phyloP scores from a whole-genome alignment of 2,113 vertebrate species.

The Etia nguti region DNA sequence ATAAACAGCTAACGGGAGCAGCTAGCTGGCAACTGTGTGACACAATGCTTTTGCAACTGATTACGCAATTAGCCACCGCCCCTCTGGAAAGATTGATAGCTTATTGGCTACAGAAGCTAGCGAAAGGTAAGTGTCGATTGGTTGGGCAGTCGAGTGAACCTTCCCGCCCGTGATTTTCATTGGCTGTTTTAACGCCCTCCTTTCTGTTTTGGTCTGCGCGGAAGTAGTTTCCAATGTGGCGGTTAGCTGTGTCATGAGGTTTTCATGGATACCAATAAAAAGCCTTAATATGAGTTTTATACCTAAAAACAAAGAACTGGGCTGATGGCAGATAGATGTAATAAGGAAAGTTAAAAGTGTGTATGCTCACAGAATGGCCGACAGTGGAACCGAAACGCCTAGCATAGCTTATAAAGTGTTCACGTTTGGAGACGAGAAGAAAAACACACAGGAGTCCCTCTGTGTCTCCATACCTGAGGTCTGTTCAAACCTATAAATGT shows the following conservation, averaged over 20 bases:
- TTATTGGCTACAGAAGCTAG: constrained; percentile 26
- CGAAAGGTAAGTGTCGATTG: background rate
- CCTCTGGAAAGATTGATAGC: background rate
- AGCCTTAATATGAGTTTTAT: background rate
- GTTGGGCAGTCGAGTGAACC: background rate
- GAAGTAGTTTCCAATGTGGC: background rate
- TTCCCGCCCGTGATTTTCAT: constrained; percentile 36
- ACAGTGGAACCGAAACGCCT: background rate
- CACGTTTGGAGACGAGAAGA: constrained; percentile 48
- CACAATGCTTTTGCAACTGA: constrained; percentile 16
- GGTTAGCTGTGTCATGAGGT: fast-evolving
- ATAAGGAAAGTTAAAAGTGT: background rate
- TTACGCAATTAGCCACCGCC: constrained; percentile 18
- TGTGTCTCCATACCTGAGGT: constrained; percentile 67
- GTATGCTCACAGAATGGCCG: background rate
- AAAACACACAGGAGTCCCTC: background rate
- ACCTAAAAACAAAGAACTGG: background rate
- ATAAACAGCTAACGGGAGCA: background rate
- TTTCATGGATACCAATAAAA: background rate
- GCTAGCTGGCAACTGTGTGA: background rate
- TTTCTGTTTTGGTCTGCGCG: background rate
- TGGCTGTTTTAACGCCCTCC: background rate
- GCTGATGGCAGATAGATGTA: background rate
- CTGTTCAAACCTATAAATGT: background rate
- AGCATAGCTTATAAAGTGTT: constrained; percentile 31